A percentile compares a stretch with the other conserved stretches of the same genome.
These are phyloP conservation scores for Neotoma lepida DNA, from an alignment of 2,113 vertebrate species.

Conservation along the genomic window DNA sequence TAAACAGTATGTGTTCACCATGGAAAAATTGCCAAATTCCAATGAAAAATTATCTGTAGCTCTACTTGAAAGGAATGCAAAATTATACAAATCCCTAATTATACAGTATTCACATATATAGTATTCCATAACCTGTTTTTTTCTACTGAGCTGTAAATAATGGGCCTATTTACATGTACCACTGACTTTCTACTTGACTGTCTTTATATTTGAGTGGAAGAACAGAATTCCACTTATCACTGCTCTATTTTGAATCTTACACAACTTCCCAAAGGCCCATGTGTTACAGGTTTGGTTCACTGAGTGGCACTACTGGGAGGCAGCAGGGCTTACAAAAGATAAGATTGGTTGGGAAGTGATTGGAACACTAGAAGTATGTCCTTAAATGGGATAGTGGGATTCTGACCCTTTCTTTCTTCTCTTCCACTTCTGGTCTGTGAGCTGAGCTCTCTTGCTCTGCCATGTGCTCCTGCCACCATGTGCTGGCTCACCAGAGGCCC, in stretches of 20 bases:
- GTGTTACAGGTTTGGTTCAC: neutral
- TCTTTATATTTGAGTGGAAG: conserved; percentile 15
- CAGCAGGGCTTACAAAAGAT: neutral
- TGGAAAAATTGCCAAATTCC: conserved; percentile 23
- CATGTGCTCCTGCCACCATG: neutral
- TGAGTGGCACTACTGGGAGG: neutral
- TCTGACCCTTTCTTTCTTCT: neutral
- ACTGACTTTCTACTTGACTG: neutral
- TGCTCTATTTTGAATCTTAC: neutral
- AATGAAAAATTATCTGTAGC: conserved; percentile 18
- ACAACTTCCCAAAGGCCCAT: neutral
- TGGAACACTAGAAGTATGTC: neutral
- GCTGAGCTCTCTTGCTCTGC: neutral
- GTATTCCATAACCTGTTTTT: neutral
- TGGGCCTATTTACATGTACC: neutral
- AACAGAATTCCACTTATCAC: neutral
- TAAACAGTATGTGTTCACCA: conserved; percentile 15
- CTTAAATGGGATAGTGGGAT: neutral
- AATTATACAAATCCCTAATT: conserved; percentile 38
- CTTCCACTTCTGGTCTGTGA: neutral
- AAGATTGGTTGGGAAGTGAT: neutral
- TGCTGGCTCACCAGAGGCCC: neutral
- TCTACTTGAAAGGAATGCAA: conserved; percentile 6
- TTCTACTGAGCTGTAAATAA: conserved; percentile 14
- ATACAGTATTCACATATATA: conserved; percentile 3